Percentiles rank a stretch among this genome's conserved stretches.
Conservation (phyloP, 2,888 invertebrate genomes). For the Liodrosophila aerea region DNA sequence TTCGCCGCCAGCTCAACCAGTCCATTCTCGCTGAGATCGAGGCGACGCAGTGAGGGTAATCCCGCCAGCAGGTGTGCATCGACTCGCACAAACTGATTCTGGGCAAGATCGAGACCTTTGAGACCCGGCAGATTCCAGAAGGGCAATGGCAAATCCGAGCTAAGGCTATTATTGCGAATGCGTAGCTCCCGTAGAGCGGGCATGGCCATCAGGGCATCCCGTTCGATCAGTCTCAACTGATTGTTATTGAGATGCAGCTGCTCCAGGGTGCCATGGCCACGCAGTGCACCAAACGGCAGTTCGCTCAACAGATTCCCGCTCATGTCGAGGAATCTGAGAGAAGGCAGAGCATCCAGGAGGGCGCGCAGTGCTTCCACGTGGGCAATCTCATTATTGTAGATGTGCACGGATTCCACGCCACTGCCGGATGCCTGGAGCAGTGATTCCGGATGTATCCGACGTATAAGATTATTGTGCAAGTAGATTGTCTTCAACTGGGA, state of each 20-base stretch:
- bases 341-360: constrained; percentile 89
- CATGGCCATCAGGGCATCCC: constrained; percentile 92
- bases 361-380: constrained; percentile 89
- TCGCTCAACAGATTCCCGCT: constrained; percentile 90
- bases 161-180: constrained; percentile 91
- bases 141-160: constrained; percentile 88
- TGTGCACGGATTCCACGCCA: constrained; percentile 89
- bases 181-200: constrained; percentile 91
- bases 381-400: constrained; percentile 89
- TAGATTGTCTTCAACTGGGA: constrained; percentile 89
- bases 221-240: constrained; percentile 87
- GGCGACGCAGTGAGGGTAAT: constrained; percentile 88
- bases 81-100: constrained; percentile 88
- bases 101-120: constrained; percentile 91
- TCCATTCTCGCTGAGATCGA: constrained; percentile 90
- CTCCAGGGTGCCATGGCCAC: constrained; percentile 91
- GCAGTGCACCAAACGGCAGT: constrained; percentile 89
- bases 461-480: constrained; percentile 89
- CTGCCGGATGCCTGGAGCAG: constrained; percentile 89
- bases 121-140: constrained; percentile 93
- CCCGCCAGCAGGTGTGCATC: constrained; percentile 89
- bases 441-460: constrained; percentile 91
- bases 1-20: constrained; percentile 88
- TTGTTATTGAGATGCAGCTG: constrained; percentile 92
- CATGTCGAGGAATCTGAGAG: constrained; percentile 89